A percentile compares a stretch with the other conserved stretches of the same genome.
phyloP scores from a whole-genome alignment of 2,797 vertebrate species.

The Busarellus nigricollis region DNA sequence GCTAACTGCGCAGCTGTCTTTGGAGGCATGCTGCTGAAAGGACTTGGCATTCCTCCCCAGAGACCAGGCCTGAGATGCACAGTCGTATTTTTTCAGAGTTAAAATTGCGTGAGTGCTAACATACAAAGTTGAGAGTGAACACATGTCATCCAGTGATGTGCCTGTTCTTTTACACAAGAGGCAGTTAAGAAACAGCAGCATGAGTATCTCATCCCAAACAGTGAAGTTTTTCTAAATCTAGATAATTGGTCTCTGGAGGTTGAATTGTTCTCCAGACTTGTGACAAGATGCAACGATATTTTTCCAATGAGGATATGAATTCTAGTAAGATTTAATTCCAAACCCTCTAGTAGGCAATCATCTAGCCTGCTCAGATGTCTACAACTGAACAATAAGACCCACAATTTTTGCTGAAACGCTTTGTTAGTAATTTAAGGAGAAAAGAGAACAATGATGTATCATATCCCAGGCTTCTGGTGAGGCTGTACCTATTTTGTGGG shows the following conservation, averaged over 20 bases:
- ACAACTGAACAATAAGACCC: not conserved
- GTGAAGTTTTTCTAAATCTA: not conserved
- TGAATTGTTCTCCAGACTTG: not conserved
- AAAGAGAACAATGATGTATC: not conserved
- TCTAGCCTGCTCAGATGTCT: not conserved
- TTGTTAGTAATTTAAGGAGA: not conserved
- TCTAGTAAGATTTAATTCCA: not conserved
- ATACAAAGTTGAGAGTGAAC: not conserved
- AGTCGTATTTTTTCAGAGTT: not conserved
- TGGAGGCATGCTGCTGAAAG: not conserved
- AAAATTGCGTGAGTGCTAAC: not conserved
- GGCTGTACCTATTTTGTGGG: not conserved
- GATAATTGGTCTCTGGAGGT: not conserved
- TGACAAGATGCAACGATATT: not conserved
- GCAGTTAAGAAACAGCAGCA: not conserved
- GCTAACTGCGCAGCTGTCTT: slow-evolving; percentile 51
- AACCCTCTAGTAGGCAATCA: not conserved
- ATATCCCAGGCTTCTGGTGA: not conserved
- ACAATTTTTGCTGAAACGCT: not conserved
- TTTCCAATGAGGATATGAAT: not conserved
- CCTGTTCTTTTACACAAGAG: not conserved
- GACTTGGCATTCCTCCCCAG: not conserved
- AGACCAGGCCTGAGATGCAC: not conserved
- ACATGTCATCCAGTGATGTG: not conserved
- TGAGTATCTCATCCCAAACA: not conserved